A percentile compares a stretch with the other conserved stretches of the same genome.
Conservation (phyloP, 2,113 vertebrate species). For the Microtus ochrogaster region DNA sequence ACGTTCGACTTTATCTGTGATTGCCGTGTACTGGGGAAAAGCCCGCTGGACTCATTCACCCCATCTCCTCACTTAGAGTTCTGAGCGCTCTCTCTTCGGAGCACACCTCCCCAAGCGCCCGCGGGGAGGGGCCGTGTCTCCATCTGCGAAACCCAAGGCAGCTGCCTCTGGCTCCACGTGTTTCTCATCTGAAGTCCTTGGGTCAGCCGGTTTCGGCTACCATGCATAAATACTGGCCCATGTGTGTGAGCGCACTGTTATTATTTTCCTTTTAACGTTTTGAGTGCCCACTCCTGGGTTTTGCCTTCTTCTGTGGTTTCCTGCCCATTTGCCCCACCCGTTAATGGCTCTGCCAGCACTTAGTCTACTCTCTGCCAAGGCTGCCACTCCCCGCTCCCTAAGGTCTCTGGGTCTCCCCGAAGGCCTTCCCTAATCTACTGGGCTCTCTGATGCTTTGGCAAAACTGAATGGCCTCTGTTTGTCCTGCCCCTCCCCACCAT, state of each 20-base stretch:
- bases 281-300: slow-evolving; percentile 52
- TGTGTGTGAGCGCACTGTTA: background rate
- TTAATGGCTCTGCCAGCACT: slow-evolving; percentile 67
- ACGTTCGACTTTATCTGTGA: background rate
- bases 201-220: slow-evolving; percentile 62
- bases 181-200: slow-evolving; percentile 53
- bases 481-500: slow-evolving; percentile 37
- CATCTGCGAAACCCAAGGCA: slow-evolving; percentile 20
- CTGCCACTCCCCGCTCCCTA: slow-evolving; percentile 30
- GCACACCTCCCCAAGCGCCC: background rate
- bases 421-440: slow-evolving; percentile 55
- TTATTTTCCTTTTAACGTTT: background rate
- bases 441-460: slow-evolving; percentile 49
- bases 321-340: slow-evolving; percentile 6
- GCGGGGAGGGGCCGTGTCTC: background rate
- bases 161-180: slow-evolving; percentile 43
- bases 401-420: slow-evolving; percentile 52
- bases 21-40: background rate
- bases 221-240: slow-evolving; percentile 14
- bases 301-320: slow-evolving; percentile 59
- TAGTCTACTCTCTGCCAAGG: slow-evolving; percentile 21
- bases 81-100: background rate
- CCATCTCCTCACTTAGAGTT: background rate
- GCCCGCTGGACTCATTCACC: background rate
- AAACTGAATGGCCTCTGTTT: slow-evolving; percentile 71